phyloP scores from a whole-genome alignment of 1,140 invertebrate genomes.

The Rhizoglyphus robini region DNA sequence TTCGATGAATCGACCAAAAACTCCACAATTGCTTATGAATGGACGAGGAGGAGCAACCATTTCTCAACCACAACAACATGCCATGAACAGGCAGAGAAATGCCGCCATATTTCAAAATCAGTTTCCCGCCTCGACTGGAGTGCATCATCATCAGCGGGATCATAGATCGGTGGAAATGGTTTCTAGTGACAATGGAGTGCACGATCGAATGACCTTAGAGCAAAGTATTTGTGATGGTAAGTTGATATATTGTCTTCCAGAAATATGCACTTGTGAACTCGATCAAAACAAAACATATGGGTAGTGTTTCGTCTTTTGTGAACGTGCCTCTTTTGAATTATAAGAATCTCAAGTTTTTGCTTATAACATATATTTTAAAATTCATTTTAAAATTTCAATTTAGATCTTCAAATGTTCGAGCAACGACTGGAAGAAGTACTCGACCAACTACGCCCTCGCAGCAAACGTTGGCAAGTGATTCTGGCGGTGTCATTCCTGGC shows the following conservation, averaged over 20 bases:
- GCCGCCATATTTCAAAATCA: no score
- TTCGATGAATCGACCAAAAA: no score
- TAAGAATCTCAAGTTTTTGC: not conserved
- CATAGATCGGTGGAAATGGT: no score
- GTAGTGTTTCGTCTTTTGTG: not conserved
- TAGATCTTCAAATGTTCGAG: slow-evolving; percentile 92
- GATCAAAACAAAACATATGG: not conserved
- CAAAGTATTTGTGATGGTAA: slow-evolving; percentile 37
- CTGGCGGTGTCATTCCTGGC: slow-evolving; percentile 67
- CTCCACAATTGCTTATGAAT: no score
- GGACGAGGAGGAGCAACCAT: no score
- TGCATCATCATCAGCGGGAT: no score
- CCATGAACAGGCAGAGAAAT: no score
- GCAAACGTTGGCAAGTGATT: slow-evolving; percentile 80
- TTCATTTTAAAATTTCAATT: slow-evolving; percentile 8
- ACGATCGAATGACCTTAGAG: slow-evolving; percentile 32
- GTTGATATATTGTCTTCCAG: not conserved
- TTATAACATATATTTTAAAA: not conserved
- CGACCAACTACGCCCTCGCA: slow-evolving; percentile 73
- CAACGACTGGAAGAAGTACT: slow-evolving; percentile 90
- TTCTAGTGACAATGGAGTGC: no score
- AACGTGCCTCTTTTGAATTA: not conserved
- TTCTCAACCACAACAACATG: no score
- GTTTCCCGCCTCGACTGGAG: no score
- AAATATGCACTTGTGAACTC: not conserved